phyloP scores from a whole-genome alignment of 2,113 vertebrate genomes.

The Rhineura floridana region DNA sequence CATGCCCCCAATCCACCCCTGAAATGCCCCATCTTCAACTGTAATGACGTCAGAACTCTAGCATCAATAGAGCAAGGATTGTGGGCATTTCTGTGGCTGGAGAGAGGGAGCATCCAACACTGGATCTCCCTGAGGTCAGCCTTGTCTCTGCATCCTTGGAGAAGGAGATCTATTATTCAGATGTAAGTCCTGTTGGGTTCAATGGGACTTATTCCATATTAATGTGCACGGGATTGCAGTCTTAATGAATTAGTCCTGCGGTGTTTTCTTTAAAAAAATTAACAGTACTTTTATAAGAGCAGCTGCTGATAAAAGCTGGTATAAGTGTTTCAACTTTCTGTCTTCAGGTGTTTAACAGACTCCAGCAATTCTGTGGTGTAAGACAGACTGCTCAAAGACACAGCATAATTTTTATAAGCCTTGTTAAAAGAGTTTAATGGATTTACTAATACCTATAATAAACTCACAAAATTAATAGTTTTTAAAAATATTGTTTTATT shows the following conservation, averaged over 20 bases:
- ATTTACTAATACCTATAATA: background rate
- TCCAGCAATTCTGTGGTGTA: background rate
- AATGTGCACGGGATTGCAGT: background rate
- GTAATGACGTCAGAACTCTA: too few species aligned
- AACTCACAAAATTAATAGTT: background rate
- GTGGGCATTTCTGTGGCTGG: background rate
- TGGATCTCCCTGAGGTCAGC: too few species aligned
- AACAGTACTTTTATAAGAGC: background rate
- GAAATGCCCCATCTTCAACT: background rate
- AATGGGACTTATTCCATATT: too few species aligned
- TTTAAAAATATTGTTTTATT: background rate
- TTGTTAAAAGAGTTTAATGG: background rate
- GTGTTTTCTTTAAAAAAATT: background rate
- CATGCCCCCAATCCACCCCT: background rate
- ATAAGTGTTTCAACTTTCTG: background rate
- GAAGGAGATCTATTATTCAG: too few species aligned
- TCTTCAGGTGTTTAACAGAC: background rate
- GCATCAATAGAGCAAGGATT: background rate
- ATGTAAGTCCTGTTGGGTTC: too few species aligned
- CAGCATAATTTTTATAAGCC: background rate
- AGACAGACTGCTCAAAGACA: background rate
- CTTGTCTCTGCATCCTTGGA: too few species aligned
- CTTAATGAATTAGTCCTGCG: background rate
- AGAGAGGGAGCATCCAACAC: background rate
- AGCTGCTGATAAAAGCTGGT: background rate